phyloP scores from a whole-genome alignment of 1,140 invertebrate genomes.

The Zaprionus camerounensis region DNA sequence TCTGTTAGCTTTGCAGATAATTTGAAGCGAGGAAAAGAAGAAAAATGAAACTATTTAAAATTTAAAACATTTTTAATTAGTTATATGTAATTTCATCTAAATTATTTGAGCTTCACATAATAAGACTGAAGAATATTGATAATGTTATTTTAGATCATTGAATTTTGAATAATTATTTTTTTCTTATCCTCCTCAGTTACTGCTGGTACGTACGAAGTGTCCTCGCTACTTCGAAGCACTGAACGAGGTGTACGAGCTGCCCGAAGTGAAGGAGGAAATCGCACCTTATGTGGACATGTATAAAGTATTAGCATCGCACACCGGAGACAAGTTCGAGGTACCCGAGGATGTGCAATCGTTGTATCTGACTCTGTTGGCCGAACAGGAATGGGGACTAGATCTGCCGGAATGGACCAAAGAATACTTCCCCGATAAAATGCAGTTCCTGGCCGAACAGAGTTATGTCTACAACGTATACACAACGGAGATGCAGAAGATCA shows the following conservation, averaged over 20 bases:
- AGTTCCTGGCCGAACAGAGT: conserved; percentile 86
- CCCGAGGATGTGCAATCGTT: conserved; percentile 88
- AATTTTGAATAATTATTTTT: background rate
- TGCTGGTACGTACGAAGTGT: conserved; percentile 86
- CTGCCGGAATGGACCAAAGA: conserved; percentile 87
- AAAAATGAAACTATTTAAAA: background rate
- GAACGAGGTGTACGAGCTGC: conserved; percentile 84
- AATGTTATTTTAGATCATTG: no score
- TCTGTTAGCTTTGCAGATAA: background rate
- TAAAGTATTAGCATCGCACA: conserved; percentile 85
- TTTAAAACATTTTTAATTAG: background rate
- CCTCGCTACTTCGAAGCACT: conserved; percentile 86
- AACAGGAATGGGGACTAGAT: conserved; percentile 86
- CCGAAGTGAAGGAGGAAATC: conserved; percentile 85
- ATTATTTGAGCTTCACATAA: no score
- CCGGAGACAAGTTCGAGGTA: conserved; percentile 86
- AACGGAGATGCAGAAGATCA: conserved; percentile 86
- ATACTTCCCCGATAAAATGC: conserved; percentile 87
- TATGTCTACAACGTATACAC: conserved; percentile 87
- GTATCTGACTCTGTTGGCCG: conserved; percentile 88
- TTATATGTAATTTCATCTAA: no score
- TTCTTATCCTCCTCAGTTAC: conserved; percentile 81
- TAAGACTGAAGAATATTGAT: no score
- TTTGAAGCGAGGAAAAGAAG: background rate
- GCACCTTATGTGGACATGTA: conserved; percentile 85